Percentiles rank a stretch among this genome's conserved stretches.
Evolutionary conservation across 2,797 vertebrate species (phyloP).

Genomic region (Huso huso): DNA sequence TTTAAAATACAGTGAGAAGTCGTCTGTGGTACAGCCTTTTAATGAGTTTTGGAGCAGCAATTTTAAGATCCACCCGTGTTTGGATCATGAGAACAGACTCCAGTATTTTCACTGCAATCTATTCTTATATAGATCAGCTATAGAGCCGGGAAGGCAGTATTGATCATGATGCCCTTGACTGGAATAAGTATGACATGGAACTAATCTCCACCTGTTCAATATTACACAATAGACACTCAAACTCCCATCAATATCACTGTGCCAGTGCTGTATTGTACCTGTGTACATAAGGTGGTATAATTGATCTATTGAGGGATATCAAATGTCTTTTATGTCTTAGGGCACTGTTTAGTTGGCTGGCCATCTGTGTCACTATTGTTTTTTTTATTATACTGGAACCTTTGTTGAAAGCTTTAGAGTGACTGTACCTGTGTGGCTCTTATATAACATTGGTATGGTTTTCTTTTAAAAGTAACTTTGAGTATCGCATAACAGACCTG

Average conservation of each 20-base stretch:
- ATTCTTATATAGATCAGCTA: not conserved
- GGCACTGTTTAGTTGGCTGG: conserved; percentile 39
- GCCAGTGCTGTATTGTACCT: not conserved
- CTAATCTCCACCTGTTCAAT: not conserved
- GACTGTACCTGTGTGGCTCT: too few relatives aligned
- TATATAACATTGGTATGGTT: too few relatives aligned
- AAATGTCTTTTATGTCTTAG: conserved; percentile 47
- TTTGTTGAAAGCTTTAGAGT: too few relatives aligned
- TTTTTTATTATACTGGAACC: conserved; percentile 6
- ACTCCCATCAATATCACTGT: not conserved
- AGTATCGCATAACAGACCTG: too few relatives aligned
- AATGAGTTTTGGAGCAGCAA: too few relatives aligned
- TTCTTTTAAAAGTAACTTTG: too few relatives aligned
- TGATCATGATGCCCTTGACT: not conserved
- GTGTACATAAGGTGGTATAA: conserved; percentile 12
- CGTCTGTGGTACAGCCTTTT: too few relatives aligned
- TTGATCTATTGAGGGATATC: conserved; percentile 47
- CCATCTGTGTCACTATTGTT: conserved; percentile 28
- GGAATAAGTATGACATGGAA: conserved; percentile 1
- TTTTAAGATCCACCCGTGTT: too few relatives aligned
- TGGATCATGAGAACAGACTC: too few relatives aligned
- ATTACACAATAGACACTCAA: not conserved
- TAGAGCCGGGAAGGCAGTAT: not conserved
- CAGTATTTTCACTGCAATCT: too few relatives aligned
- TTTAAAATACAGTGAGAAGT: too few relatives aligned